Base-by-base conservation (phyloP, 2,888 invertebrate genomes). In the Liodrosophila aerea region DNA sequence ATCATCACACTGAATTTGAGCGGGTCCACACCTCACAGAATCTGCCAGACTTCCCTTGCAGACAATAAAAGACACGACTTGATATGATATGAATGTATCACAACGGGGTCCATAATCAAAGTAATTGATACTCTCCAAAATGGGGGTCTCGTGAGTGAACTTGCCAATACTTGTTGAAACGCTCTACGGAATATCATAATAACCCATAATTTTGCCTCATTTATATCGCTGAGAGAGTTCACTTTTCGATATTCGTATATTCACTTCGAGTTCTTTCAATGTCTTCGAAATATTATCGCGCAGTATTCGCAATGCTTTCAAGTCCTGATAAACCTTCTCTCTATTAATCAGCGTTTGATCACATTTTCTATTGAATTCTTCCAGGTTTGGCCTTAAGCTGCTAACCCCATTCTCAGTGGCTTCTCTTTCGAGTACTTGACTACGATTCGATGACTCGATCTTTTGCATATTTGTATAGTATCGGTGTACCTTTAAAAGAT, bases 401-500 rank as follows among this genome's bases (percentile, higher is more conserved):
- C 11, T 16, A 13, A 78, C n/a, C n/a, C n/a, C n/a, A n/a, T n/a
- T n/a, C n/a, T n/a, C n/a, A n/a, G n/a, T n/a, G n/a, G n/a, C n/a
- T 22, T 22, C 22, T 4, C 52, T 33, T 2, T 34, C 56, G 0
- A 12, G 5, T n/a, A n/a, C 1, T 63, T 27, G 4, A 44, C 36
- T 18, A 22, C 37, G 16, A 0, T 3, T 15, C 15, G 39, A 11
- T n/a, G 34, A 1, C 36, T 16, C 40, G 12, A 27, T 33, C 9
- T 33, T 5, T 9, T 4, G 4, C 3, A 50, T 31, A 2, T 11
- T 52, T 1, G 57, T 34, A 29, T 67, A 80, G 33, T 53, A 45
- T n/a, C 27, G n/a, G 12, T 73, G 64, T n/a, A 76, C 50, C 13
- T 73, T 59, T 1, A 45, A 27, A 18, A 76, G 39, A 27, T 63